These are phyloP conservation scores for Rhabditoides inermis DNA, from an alignment of 2,888 invertebrate genomes.

Conservation along the genomic window DNA sequence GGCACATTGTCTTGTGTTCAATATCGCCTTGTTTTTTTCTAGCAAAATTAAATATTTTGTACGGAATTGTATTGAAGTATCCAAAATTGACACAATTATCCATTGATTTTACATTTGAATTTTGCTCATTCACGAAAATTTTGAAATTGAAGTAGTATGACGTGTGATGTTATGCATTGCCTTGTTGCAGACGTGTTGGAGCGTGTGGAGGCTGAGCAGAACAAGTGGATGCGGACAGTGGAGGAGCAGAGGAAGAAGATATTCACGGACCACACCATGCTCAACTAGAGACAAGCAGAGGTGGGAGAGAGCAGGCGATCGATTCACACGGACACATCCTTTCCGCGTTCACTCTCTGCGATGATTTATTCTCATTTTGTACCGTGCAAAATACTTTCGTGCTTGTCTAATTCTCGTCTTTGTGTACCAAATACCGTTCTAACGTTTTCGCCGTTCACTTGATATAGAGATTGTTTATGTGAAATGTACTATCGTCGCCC, in stretches of 20 bases:
- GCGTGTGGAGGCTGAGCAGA: slow-evolving; percentile 88
- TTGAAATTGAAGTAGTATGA: not conserved
- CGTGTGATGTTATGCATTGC: no score
- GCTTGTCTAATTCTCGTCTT: no score
- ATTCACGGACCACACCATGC: slow-evolving; percentile 92
- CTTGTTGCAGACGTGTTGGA: slow-evolving; percentile 65
- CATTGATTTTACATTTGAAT: no score
- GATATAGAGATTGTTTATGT: no score
- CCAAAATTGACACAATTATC: no score
- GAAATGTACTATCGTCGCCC: no score
- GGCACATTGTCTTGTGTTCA: not conserved
- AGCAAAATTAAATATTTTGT: no score
- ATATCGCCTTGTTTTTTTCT: not conserved
- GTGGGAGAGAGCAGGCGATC: slow-evolving; percentile 16
- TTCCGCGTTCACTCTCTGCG: not conserved
- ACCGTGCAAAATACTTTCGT: not conserved
- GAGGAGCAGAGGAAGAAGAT: slow-evolving; percentile 84
- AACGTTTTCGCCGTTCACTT: no score
- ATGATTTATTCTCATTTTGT: not conserved
- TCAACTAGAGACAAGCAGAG: slow-evolving; percentile 64
- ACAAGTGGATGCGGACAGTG: slow-evolving; percentile 93
- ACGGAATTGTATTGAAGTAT: no score
- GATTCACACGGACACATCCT: slow-evolving; percentile 14
- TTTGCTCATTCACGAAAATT: no score
- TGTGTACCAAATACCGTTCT: no score